These are phyloP conservation scores for Exocentrus adspersus DNA, from an alignment of 2,888 invertebrate species.

Conservation along the genomic window DNA sequence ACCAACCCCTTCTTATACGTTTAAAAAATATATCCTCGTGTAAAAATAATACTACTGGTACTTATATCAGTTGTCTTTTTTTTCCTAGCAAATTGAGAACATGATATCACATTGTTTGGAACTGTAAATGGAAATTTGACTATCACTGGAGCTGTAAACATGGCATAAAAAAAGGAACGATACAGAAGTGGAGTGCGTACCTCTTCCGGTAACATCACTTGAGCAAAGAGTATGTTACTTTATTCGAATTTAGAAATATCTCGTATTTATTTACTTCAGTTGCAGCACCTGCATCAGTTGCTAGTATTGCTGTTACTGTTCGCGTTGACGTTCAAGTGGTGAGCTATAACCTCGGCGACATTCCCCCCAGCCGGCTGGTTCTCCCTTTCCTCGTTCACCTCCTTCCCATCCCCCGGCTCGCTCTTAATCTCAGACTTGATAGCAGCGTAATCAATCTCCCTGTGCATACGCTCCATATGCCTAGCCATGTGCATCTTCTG, in stretches of 20 bases:
- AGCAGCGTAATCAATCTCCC: constrained; percentile 62
- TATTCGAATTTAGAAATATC: no score
- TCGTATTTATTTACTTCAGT: no score
- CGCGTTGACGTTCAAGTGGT: constrained; percentile 1
- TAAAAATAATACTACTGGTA: constrained; percentile 25
- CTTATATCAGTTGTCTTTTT: constrained; percentile 24
- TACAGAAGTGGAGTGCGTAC: background rate
- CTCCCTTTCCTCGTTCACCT: constrained; percentile 28
- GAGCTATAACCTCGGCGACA: background rate
- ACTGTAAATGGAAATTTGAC: background rate
- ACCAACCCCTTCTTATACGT: constrained; percentile 10
- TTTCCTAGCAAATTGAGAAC: constrained; percentile 23
- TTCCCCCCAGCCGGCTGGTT: constrained; percentile 11
- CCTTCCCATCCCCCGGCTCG: constrained; percentile 39
- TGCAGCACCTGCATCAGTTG: background rate
- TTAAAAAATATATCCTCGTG: constrained; percentile 2
- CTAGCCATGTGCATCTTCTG: constrained; percentile 87
- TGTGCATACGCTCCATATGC: constrained; percentile 86
- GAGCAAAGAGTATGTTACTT: background rate
- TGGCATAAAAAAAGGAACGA: constrained; percentile 14
- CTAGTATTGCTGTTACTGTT: constrained; percentile 19
- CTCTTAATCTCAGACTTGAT: constrained; percentile 57
- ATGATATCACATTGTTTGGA: constrained; percentile 27
- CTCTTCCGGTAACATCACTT: no score
- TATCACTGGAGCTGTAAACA: constrained; percentile 6